Evolutionary conservation across 2,113 vertebrate genomes (phyloP).

Genomic region (Riparia riparia): DNA sequence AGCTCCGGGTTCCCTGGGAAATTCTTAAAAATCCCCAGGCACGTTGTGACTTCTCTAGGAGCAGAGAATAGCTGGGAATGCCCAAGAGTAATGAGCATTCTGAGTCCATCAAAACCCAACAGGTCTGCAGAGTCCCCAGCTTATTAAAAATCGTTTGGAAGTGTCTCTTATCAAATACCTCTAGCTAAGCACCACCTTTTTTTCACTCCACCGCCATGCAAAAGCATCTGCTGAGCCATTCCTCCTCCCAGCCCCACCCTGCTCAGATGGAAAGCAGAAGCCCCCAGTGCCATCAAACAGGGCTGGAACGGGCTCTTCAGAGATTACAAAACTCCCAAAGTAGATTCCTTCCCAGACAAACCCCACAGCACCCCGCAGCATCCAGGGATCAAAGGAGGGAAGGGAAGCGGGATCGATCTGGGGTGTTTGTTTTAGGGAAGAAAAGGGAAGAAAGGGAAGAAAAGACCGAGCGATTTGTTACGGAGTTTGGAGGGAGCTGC

Average conservation of each 20-base stretch:
- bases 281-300: neutral
- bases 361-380: neutral
- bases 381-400: constrained; percentile 19
- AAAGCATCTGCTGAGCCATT: neutral
- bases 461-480: neutral
- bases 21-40: neutral
- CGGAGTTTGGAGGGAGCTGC: neutral
- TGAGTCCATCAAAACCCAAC: neutral
- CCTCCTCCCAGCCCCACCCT: neutral
- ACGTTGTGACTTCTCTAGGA: fast-evolving
- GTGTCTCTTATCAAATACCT: neutral
- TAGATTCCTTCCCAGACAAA: neutral
- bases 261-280: neutral
- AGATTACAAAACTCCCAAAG: constrained; percentile 21
- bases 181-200: neutral
- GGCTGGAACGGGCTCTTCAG: neutral
- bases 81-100: neutral
- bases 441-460: neutral
- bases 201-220: neutral
- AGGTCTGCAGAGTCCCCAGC: neutral
- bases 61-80: neutral
- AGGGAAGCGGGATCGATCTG: neutral
- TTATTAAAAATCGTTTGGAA: neutral
- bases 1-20: neutral
- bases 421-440: neutral